phyloP scores from a whole-genome alignment of 2,113 vertebrate species.

The Lepisosteus oculatus region DNA sequence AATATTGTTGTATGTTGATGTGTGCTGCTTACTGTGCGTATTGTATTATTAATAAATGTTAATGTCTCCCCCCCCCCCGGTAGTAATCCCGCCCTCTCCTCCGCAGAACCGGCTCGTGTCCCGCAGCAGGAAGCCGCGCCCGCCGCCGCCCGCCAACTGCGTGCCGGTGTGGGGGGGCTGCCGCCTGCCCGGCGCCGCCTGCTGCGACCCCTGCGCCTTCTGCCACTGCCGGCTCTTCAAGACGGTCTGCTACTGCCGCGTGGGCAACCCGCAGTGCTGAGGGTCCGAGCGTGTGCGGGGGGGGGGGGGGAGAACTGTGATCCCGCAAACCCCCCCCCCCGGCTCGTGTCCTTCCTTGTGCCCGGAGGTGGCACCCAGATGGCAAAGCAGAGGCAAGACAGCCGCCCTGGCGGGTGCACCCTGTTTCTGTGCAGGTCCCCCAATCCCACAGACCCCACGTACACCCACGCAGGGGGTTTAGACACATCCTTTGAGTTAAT shows the following conservation, averaged over 20 bases:
- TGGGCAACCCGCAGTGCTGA: conserved; percentile 76
- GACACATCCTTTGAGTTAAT: too few species aligned
- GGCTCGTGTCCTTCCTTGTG: too few species aligned
- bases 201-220: conserved; percentile 78
- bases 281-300: background rate
- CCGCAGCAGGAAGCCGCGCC: conserved; percentile 35
- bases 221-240: conserved; percentile 82
- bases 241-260: conserved; percentile 75
- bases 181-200: conserved; percentile 62
- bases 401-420: too few species aligned
- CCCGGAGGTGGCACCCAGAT: too few species aligned
- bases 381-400: too few species aligned
- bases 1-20: background rate
- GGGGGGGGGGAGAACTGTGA: background rate
- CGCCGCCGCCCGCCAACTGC: conserved; percentile 66
- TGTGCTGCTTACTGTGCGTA: too few species aligned
- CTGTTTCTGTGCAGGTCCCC: too few species aligned
- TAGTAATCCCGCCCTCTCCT: background rate
- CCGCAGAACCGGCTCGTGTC: conserved; percentile 41
- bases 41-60: too few species aligned
- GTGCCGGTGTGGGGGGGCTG: conserved; percentile 73
- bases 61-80: too few species aligned
- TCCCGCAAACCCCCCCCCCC: too few species aligned
- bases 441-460: too few species aligned
- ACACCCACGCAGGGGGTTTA: too few species aligned